Base-by-base conservation (phyloP, 2,888 invertebrate species). In the Stramonita haemastoma region DNA sequence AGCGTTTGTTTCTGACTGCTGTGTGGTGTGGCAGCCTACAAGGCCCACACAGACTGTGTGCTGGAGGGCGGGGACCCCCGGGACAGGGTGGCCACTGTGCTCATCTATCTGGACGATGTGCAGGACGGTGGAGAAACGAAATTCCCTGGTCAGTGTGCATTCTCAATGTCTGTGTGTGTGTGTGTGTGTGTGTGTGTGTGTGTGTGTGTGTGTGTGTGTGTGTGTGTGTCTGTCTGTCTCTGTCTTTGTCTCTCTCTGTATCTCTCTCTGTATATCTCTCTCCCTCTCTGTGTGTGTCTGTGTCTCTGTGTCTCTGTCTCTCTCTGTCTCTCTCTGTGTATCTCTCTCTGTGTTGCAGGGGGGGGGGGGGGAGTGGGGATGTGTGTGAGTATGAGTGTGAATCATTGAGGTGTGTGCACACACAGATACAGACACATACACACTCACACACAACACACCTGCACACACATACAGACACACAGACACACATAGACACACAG, bases 41-140 rank as follows among this genome's bases (percentile, higher is more conserved):
- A 95, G 89, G 93, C 93, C 8, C 95, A 95, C 90, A 95, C 95
- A 19, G 95, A 95, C 90, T 95, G 95, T 91, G 91, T 92, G 8
- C 92, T 94, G 77, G 92, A 92, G 66, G 91, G 91, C 29, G 36
- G 87, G 0, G 95, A 95, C 88, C 91, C 93, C 86, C 84, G 95
- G 81, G 95, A 95, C 91, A 91, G 95, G 32, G 92, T 95, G 88
- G 94, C 92, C 29, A 92, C 93, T 15, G 92, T 94, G 34, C 89
- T 94, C 17, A 92, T 93, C 19, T 94, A 94, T 87, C 91, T 94
- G 26, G 91, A 92, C 32, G 91, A 92, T 66, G 93, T 94, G 0
- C 88, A 90, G 26, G 91, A 92, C 15, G 94, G 94, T 4, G 94
- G 94, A 1, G 93, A 94, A 89, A 94, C 94, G 5, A 90, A 89